Evolutionary conservation across 1,140 invertebrate species (phyloP).

Genomic region (Apis cerana): DNA sequence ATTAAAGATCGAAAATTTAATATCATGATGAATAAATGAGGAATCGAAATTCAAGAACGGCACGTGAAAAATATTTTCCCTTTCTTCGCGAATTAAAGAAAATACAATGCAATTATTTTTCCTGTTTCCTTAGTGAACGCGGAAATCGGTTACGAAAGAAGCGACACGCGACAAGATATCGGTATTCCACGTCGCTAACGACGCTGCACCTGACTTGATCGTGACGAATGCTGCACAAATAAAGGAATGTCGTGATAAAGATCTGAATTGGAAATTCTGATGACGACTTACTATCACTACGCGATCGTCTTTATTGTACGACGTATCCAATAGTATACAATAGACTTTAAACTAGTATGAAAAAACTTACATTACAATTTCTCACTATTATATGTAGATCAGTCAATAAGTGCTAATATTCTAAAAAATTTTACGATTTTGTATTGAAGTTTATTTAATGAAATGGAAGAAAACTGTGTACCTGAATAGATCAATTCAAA

Average conservation of each 20-base stretch:
- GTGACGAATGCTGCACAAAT: neutral
- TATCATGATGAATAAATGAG: no score
- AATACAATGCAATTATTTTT: neutral
- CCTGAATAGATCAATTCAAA: no score
- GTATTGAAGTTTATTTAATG: no score
- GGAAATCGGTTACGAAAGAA: conserved; percentile 19
- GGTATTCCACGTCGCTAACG: conserved; percentile 1
- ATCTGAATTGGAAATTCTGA: conserved; percentile 27
- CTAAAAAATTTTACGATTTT: no score
- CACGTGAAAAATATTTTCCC: no score
- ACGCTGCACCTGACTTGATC: conserved; percentile 6
- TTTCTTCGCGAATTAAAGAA: no score
- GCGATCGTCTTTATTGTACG: neutral
- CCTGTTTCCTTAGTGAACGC: neutral
- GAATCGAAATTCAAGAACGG: no score
- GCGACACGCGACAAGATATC: neutral
- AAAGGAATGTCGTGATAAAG: conserved; percentile 2
- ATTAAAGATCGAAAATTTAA: no score
- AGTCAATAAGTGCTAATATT: no score
- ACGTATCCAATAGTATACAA: neutral
- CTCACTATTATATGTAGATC: no score
- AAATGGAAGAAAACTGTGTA: no score
- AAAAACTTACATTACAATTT: neutral
- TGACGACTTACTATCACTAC: neutral
- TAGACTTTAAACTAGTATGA: neutral